A percentile compares a stretch with the other conserved stretches of the same genome.
These are phyloP conservation scores for Platynereis dumerilii DNA, from an alignment of 2,888 invertebrate genomes.

Conservation along the genomic window DNA sequence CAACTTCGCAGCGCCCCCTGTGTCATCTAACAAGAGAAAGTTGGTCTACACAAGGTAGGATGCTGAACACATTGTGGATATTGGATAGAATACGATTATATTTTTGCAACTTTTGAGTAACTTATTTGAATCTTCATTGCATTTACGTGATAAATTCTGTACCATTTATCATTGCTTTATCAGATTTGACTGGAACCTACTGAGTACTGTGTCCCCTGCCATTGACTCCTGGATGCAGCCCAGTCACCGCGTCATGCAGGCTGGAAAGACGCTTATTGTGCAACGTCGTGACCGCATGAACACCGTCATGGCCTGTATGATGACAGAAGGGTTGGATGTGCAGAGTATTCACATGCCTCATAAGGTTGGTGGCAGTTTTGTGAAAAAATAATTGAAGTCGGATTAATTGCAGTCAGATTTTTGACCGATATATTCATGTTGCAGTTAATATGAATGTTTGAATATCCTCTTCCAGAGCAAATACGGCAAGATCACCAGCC, in stretches of 20 bases:
- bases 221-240: conserved; percentile 99
- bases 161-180: too few species aligned
- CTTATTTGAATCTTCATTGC: neutral
- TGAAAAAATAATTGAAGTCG: neutral
- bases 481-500: conserved; percentile 79
- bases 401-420: neutral
- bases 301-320: conserved; percentile 89
- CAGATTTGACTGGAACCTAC: conserved; percentile 92
- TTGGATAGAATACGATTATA: neutral
- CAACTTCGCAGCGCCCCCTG: conserved; percentile 95
- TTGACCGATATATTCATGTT: too few species aligned
- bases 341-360: conserved; percentile 81
- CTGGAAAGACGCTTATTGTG: conserved; percentile 80
- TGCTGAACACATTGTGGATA: too few species aligned
- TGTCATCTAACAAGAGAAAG: conserved; percentile 90
- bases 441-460: too few species aligned
- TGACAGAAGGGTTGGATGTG: conserved; percentile 89
- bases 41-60: conserved; percentile 87
- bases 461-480: conserved; percentile 89
- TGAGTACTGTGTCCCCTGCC: conserved; percentile 94
- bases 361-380: conserved; percentile 76
- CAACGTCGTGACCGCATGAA: conserved; percentile 68
- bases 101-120: neutral
- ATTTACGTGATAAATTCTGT: too few species aligned
- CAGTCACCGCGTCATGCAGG: conserved; percentile 85